Conservation (phyloP, 2,113 vertebrate genomes). For the Oncorhynchus masou region DNA sequence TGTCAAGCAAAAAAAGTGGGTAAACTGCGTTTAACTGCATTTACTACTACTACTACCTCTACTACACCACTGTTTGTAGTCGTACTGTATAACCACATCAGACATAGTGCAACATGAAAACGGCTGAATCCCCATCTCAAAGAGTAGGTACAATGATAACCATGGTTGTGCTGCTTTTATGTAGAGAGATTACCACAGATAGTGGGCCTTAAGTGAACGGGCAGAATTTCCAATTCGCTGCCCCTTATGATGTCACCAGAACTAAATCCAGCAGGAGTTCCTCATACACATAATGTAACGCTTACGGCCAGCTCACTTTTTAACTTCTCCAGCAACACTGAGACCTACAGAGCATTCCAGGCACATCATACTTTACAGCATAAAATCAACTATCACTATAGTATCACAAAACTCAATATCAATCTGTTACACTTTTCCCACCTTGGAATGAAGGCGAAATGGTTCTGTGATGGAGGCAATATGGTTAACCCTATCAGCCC, state of each 20-base stretch:
- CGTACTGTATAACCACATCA: no score
- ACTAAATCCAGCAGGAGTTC: conserved; percentile 67
- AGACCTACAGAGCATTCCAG: background rate
- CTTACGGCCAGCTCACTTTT: conserved; percentile 66
- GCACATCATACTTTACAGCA: background rate
- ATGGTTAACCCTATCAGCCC: background rate
- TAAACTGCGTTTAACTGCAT: no score
- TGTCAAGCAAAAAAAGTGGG: no score
- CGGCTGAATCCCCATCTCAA: no score
- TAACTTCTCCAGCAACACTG: conserved; percentile 58
- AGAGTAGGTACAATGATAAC: background rate
- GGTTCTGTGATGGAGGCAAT: background rate
- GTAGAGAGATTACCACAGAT: conserved; percentile 64
- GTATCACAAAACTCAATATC: conserved; percentile 24
- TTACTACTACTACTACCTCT: no score
- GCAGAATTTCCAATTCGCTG: conserved; percentile 67
- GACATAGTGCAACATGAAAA: no score
- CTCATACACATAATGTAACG: conserved; percentile 68
- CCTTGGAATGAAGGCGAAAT: background rate
- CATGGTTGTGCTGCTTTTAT: conserved; percentile 36
- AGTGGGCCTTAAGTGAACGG: conserved; percentile 66
- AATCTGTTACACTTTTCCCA: background rate
- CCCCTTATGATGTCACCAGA: conserved; percentile 68
- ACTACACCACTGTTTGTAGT: no score
- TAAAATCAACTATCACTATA: conserved; percentile 11